Base-by-base conservation (phyloP, 2,113 vertebrate genomes). In the Platysteira castanea region DNA sequence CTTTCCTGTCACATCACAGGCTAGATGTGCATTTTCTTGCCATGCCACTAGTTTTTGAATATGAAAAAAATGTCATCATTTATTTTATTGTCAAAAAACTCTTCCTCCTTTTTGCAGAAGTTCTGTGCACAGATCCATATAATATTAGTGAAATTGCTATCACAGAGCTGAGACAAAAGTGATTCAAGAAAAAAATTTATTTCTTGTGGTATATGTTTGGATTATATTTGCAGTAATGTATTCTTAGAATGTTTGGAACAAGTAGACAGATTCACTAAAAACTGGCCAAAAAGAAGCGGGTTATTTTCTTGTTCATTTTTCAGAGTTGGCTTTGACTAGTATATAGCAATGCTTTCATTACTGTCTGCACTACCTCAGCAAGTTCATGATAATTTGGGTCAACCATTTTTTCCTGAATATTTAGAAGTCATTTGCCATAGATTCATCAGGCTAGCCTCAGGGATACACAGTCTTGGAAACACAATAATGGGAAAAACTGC, bases 401-500 rank as follows among this genome's bases (percentile, higher is more conserved):
- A 92, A 61, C 41, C 53, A 71, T 92, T 92, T 90, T 95, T 84
- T 90, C 73, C 60, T 88, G 75, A 94, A 60, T 93, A 80, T 95
- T 95, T 95, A 90, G 81, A 91, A 96, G 85, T 86, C 65, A 70
- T 96, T 93, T 95, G 83, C 84, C 74, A 84, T 75, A 90, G 71
- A 82, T 92, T 90, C 60, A 89, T 93, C 76, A 84, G 64, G 68
- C 76, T 96, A 85, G 85, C 95, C 95, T 93, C 82, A 75, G 83
- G 95, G 87, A 78, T 87, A 89, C 28, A 75, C 74, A 94, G 69
- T 89, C 87, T 91, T 96, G 93, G 90, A 92, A 95, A 96, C 46
- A 92, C 73, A 95, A 67, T 94, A 96, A 93, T 86, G 69, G 90
- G 86, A 69, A 94, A 94, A 86, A 82, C 57, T 96, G 61, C 88